Conservation (phyloP, 2,888 invertebrate species). For the Chironomus riparius region DNA sequence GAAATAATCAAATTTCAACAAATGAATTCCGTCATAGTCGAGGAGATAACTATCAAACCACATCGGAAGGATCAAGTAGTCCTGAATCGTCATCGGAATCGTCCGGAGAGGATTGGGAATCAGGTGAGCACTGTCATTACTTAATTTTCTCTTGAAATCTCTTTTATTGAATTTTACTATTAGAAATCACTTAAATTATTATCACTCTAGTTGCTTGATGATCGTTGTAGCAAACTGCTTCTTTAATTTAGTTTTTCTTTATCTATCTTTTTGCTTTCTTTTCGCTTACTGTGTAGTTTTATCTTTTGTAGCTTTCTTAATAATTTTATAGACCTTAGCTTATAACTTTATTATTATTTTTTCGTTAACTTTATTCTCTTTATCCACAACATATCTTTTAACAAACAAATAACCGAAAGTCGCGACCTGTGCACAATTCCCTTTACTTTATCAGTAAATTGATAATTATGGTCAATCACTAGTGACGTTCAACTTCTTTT, state of each 20-base stretch:
- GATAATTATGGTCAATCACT: no score
- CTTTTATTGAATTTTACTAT: not conserved
- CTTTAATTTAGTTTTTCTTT: not conserved
- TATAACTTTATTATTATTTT: no score
- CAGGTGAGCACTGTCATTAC: slow-evolving; percentile 38
- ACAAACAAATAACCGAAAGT: no score
- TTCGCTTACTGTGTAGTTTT: not conserved
- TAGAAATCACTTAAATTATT: not conserved
- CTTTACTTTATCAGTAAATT: no score
- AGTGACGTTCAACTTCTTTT: no score
- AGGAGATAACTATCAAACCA: slow-evolving; percentile 16
- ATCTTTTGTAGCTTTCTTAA: not conserved
- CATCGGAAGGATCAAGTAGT: slow-evolving; percentile 12
- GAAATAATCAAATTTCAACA: not conserved
- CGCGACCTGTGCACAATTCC: no score
- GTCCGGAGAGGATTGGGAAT: slow-evolving; percentile 42
- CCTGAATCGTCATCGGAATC: slow-evolving; percentile 29
- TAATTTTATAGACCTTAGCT: not conserved
- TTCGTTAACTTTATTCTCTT: no score
- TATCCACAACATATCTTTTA: no score
- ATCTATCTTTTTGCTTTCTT: not conserved
- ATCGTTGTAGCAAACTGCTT: not conserved
- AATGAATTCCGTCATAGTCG: slow-evolving; percentile 7
- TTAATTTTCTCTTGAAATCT: not conserved
- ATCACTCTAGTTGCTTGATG: not conserved